These are phyloP conservation scores for Anadara kagoshimensis DNA, from an alignment of 1,140 invertebrate species.

Conservation along the genomic window DNA sequence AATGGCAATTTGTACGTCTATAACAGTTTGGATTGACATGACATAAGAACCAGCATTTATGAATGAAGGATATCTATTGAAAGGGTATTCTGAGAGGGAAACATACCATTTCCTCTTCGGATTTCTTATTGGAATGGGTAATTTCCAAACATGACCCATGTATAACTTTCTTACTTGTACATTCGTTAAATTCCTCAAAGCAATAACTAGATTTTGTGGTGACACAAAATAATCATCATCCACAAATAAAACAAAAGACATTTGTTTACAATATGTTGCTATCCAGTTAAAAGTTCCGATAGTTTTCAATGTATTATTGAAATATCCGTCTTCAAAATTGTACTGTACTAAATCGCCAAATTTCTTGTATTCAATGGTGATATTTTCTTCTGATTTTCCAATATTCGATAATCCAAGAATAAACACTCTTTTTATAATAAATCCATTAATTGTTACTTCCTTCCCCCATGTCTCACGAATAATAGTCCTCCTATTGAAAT, in stretches of 20 bases:
- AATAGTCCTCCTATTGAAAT: too few relatives aligned
- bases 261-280: constrained; percentile 2
- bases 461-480: constrained; percentile 9
- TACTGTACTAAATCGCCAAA: constrained; percentile 21
- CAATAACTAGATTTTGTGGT: background rate
- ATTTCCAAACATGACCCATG: background rate
- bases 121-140: background rate
- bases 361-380: background rate
- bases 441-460: background rate
- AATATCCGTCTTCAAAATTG: constrained; percentile 27
- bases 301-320: constrained; percentile 25
- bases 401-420: constrained; percentile 17
- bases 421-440: constrained; percentile 19
- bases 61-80: constrained; percentile 17
- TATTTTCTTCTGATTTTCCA: background rate
- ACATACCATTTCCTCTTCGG: constrained; percentile 16
- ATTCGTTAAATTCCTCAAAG: background rate
- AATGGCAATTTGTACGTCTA: constrained; percentile 1
- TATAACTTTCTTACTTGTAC: constrained; percentile 1
- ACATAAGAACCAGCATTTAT: constrained; percentile 14
- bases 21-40: background rate
- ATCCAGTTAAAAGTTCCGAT: constrained; percentile 24
- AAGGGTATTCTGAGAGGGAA: constrained; percentile 5
- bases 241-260: constrained; percentile 22
- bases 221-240: constrained; percentile 28